Evolutionary conservation across 2,113 vertebrate genomes (phyloP).

Genomic region (Indicator maculatus): DNA sequence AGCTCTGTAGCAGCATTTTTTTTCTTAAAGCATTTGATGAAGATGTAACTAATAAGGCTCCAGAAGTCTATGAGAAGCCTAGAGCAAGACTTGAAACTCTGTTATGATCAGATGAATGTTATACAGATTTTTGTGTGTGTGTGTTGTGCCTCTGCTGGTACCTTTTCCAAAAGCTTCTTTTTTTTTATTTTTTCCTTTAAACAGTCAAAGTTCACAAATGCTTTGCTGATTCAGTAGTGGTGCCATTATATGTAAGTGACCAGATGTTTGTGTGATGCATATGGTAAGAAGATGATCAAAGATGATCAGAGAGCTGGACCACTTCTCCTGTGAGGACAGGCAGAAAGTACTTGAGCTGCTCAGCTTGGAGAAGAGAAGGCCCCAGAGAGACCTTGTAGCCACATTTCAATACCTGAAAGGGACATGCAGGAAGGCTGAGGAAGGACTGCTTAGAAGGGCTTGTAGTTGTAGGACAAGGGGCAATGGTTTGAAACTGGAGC

Average conservation of each 20-base stretch:
- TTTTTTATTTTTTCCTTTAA: background rate
- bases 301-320: too few species aligned
- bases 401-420: too few species aligned
- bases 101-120: background rate
- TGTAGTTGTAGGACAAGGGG: too few species aligned
- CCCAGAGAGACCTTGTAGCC: too few species aligned
- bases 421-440: too few species aligned
- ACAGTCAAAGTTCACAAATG: background rate
- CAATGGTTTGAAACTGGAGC: too few species aligned
- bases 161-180: background rate
- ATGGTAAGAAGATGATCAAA: background rate
- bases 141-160: background rate
- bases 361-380: too few species aligned
- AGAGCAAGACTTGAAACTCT: background rate
- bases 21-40: background rate
- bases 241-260: background rate
- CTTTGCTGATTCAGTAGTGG: background rate
- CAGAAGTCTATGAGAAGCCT: background rate
- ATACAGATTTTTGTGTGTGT: background rate
- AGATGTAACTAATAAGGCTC: background rate
- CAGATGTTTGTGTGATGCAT: background rate
- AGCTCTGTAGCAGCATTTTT: background rate
- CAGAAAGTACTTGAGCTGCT: too few species aligned
- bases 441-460: too few species aligned
- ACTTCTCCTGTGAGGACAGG: too few species aligned